These are phyloP conservation scores for Neogale vison DNA, from an alignment of 2,113 vertebrate species.

Conservation along the genomic window DNA sequence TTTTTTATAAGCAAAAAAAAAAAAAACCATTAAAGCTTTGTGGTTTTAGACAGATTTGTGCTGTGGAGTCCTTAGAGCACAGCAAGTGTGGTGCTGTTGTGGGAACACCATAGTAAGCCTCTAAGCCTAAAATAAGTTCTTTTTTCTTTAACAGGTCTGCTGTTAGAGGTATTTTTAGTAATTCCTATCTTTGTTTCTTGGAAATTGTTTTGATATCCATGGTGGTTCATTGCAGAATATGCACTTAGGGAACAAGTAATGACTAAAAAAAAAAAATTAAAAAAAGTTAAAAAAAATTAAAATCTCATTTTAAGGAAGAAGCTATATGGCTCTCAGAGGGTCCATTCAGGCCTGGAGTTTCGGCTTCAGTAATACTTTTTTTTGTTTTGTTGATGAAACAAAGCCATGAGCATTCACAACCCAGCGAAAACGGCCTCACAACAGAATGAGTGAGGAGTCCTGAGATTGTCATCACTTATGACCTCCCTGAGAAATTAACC, in stretches of 20 bases:
- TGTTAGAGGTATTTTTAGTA: constrained; percentile 66
- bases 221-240: constrained; percentile 57
- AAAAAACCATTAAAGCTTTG: background rate
- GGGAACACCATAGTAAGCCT: background rate
- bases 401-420: background rate
- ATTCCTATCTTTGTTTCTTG: constrained; percentile 75
- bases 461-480: constrained; percentile 42
- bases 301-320: constrained; percentile 15
- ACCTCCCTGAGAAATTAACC: constrained; percentile 76
- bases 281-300: background rate
- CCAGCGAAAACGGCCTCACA: background rate
- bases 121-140: constrained; percentile 44
- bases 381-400: constrained; percentile 55
- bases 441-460: constrained; percentile 6
- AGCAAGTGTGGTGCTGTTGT: constrained; percentile 15
- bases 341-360: constrained; percentile 37
- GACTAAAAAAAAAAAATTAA: background rate
- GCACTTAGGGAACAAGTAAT: constrained; percentile 6
- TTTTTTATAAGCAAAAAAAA: constrained; percentile 43
- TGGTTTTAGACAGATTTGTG: constrained; percentile 60
- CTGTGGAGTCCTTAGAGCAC: constrained; percentile 7
- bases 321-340: constrained; percentile 20
- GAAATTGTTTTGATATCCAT: constrained; percentile 54
- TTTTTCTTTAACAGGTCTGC: constrained; percentile 65
- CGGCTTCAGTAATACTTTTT: constrained; percentile 56